These are phyloP conservation scores for Cydia pomonella DNA, from an alignment of 1,140 invertebrate genomes.

Conservation along the genomic window DNA sequence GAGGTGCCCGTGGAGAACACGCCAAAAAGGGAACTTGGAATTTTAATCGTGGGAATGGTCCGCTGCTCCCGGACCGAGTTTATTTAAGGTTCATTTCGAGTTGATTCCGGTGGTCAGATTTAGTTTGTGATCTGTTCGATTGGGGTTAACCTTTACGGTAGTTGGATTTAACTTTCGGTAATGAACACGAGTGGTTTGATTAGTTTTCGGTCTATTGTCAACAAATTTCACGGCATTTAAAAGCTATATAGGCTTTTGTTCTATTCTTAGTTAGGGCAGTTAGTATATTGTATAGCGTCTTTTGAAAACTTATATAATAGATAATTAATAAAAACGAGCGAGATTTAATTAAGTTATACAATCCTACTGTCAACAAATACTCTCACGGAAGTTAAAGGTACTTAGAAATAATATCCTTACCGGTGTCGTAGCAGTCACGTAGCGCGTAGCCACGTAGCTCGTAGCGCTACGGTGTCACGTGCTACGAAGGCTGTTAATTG, in stretches of 20 bases:
- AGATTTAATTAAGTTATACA: background rate
- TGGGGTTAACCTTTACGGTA: conserved; percentile 40
- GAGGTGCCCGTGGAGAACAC: conserved; percentile 40
- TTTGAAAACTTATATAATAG: no score
- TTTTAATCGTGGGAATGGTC: conserved; percentile 72
- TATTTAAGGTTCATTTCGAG: conserved; percentile 73
- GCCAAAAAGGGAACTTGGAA: conserved; percentile 66
- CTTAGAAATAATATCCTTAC: conserved; percentile 20
- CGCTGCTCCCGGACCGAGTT: conserved; percentile 49
- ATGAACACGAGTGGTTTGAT: conserved; percentile 23
- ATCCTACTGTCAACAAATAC: conserved; percentile 36
- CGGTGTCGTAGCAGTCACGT: conserved; percentile 39
- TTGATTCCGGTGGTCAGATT: conserved; percentile 55
- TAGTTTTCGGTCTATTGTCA: background rate
- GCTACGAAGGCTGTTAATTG: conserved; percentile 64
- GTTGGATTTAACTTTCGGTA: conserved; percentile 21
- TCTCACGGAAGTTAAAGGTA: conserved; percentile 8
- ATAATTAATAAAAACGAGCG: background rate
- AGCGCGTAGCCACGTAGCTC: conserved; percentile 43
- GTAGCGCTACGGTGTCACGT: conserved; percentile 42
- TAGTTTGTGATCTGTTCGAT: conserved; percentile 46
- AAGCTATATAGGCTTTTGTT: background rate
- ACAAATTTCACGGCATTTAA: background rate
- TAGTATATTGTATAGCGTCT: no score
- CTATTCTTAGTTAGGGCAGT: no score